Evolutionary conservation across 1,140 invertebrate species (phyloP), one percentile per base, ranked within the genome.

Genomic region (Pectinophora gossypiella): DNA sequence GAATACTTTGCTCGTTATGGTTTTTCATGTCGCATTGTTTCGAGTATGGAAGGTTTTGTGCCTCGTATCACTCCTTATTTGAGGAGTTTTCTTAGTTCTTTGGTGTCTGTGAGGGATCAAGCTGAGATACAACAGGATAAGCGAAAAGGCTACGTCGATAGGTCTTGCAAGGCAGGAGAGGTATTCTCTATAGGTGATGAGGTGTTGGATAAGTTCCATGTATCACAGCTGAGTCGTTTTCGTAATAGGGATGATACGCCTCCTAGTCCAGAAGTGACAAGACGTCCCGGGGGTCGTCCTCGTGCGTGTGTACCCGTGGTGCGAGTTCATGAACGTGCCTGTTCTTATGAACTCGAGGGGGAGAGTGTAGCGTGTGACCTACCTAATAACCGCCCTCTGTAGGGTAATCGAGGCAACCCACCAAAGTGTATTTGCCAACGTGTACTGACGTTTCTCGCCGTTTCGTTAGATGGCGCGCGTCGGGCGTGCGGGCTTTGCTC

Each of bases 31-130:
- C 49, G 71, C 6, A 42, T 76, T 13, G 63, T 68, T 3, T 55
- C 62, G 2, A 71, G 72, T 2, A 56, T 50, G 18, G 65, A 73
- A 27, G 73, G 72, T 48, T 72, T 70, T 48, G 55, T 63, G 0
- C 61, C 68, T 1, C 51, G 66, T 48, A 59, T 68, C 3, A 44
- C 42, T 6, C 42, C 42, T 20, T 44, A 44, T 21, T 21, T 44
- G 18, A 10, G 13, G 19, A 19, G 42, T 20, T 44, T 44, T 21
- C 10, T 44, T 5, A 44, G 15, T n/a, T 20, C 18, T 19, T 44
- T 44, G 19, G 15, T 10, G 9, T 18, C 9, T 5, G 13, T 44
- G 18, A 6, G 19, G 7, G 42, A 44, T 2, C 7, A 15, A 9
- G 42, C 20, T n/a, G 42, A 44, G 20, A 19, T 13, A 9, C 18